These are phyloP conservation scores for Synanthedon tipuliformis DNA, from an alignment of 2,888 invertebrate species.

Conservation along the genomic window DNA sequence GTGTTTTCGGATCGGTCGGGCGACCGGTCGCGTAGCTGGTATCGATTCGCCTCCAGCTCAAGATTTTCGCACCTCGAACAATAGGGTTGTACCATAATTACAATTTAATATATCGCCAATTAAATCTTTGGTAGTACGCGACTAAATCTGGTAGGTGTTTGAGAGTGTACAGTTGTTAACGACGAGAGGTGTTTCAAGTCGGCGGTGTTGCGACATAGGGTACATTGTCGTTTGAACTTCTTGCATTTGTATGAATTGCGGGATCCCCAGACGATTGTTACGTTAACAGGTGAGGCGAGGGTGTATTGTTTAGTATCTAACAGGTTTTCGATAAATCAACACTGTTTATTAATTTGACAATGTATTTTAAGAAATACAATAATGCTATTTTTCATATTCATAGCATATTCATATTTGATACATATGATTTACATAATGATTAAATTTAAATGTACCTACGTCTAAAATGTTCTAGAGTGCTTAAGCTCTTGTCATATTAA, in stretches of 20 bases:
- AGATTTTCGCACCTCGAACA: slow-evolving; percentile 49
- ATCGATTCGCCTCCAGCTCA: slow-evolving; percentile 26
- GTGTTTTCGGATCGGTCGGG: slow-evolving; percentile 8
- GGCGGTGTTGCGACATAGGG: slow-evolving; percentile 11
- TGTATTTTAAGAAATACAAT: too few species aligned
- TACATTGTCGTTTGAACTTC: slow-evolving; percentile 21
- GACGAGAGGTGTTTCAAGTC: slow-evolving; percentile 13
- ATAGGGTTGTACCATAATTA: slow-evolving; percentile 59
- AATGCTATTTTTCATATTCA: too few species aligned
- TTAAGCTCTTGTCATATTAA: too few species aligned
- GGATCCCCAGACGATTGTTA: slow-evolving; percentile 22
- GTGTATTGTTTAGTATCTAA: slow-evolving; percentile 17
- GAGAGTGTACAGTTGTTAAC: slow-evolving; percentile 6
- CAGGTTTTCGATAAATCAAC: background rate
- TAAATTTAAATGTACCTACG: too few species aligned
- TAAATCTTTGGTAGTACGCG: slow-evolving; percentile 47
- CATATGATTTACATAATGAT: too few species aligned
- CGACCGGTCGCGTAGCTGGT: slow-evolving; percentile 20
- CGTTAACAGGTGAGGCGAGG: slow-evolving; percentile 19
- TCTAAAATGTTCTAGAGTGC: too few species aligned
- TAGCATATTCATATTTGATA: too few species aligned
- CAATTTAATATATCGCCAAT: slow-evolving; percentile 67
- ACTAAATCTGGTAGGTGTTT: slow-evolving; percentile 30
- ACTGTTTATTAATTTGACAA: background rate
- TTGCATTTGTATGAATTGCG: slow-evolving; percentile 13